Percentiles rank a stretch among this genome's conserved stretches.
Conservation (phyloP, 2,113 vertebrate species). For the Syngnathus typhle region DNA sequence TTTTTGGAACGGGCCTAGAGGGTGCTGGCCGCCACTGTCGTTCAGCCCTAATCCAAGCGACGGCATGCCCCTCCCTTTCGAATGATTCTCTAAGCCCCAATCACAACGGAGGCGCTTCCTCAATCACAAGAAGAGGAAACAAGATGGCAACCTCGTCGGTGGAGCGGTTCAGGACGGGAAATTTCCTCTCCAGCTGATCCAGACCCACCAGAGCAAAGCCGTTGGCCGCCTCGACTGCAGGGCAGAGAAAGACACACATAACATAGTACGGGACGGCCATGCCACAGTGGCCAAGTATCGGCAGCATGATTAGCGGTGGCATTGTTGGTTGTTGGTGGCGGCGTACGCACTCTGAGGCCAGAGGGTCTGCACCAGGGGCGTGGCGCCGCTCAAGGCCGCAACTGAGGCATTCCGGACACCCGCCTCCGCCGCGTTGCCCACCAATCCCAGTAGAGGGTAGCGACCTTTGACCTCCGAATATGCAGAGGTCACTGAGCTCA, state of each 20-base stretch:
- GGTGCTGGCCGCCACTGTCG: too few relatives aligned
- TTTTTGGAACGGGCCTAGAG: too few relatives aligned
- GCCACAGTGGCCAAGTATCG: not conserved
- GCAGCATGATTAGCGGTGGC: not conserved
- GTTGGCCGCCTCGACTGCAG: conserved; percentile 61
- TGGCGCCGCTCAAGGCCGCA: conserved; percentile 42
- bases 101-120: not conserved
- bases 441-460: conserved; percentile 56
- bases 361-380: conserved; percentile 62
- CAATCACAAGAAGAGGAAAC: not conserved
- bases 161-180: conserved; percentile 65
- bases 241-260: not conserved
- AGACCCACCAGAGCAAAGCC: conserved; percentile 57
- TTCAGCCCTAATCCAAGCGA: too few relatives aligned
- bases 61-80: too few relatives aligned
- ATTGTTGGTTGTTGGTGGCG: not conserved
- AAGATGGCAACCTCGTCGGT: conserved; percentile 59
- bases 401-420: conserved; percentile 45
- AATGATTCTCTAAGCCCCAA: too few relatives aligned
- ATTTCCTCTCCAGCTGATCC: conserved; percentile 59
- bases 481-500: conserved; percentile 39
- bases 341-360: conserved; percentile 61
- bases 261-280: too few relatives aligned
- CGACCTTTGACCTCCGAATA: conserved; percentile 57
- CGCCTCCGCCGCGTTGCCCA: conserved; percentile 56